Base-by-base conservation (phyloP, 2,797 vertebrate species). In the Rhinichthys osculus region DNA sequence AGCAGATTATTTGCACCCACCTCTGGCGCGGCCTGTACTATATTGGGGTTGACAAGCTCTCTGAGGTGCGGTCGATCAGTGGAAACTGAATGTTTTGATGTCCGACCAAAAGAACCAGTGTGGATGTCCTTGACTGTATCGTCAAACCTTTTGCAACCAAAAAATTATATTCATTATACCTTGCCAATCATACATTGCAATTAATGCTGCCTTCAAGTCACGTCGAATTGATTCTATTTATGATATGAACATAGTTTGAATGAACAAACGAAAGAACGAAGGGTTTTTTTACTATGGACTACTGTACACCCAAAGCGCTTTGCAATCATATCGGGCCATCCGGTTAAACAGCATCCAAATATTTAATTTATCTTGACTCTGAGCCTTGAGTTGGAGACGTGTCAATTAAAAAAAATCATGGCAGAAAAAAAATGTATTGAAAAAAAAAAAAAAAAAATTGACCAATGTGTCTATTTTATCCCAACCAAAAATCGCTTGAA, bases 21-120 rank as follows among this genome's bases (percentile, higher is more conserved):
- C 95, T 98, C 89, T 73, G 98, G 98, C 80, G 97, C 95, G 52
- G 95, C 89, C 91, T 97, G 96, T 83, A 91, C 89, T 30, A 99
- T 95, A 88, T 90, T 95, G 33, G 98, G 98, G 92, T 99, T 99
- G 89, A 99, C 95, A 74, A 99, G 92, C 74, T 95, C 92, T 88
- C 97, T 90, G 30, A 94, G 91, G 85, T 74, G 90, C 17, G 77
- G 91, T n/a, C 90, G 90, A 17, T 33, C 79, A 88, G 92, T 90
- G 85, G 91, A 87, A 50, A 89, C 86, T 0, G 91, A 59, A 54
- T 64, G 91, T 79, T 78, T 50, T 0, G 89, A 64, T 19, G 94
- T 90, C 76, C 95, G 91, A 0, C 89, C 91, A 87, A 93, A 85
- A 0, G 92, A 91, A 44, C 96, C 96, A 35, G 42, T 90, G 69